Conservation (phyloP, 2,797 vertebrate species). For the Galago senegalensis region DNA sequence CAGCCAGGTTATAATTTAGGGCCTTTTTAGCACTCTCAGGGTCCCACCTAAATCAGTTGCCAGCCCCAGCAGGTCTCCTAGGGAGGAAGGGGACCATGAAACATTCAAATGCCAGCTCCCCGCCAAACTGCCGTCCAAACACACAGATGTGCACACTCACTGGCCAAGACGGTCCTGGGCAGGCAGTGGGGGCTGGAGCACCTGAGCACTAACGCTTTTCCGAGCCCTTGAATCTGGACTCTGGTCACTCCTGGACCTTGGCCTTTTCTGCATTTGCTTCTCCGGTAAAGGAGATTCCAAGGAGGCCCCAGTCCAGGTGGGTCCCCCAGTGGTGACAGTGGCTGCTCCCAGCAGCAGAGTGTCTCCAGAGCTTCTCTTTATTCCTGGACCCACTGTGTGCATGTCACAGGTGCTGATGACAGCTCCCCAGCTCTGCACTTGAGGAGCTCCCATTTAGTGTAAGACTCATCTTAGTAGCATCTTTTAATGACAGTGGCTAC, state of each 20-base stretch:
- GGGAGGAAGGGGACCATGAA: background rate
- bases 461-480: background rate
- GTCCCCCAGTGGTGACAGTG: background rate
- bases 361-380: background rate
- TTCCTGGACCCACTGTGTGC: background rate
- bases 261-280: background rate
- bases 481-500: background rate
- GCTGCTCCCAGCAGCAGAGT: background rate
- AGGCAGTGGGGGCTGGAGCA: background rate
- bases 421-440: background rate
- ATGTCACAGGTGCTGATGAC: background rate
- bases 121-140: background rate
- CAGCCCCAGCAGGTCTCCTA: background rate
- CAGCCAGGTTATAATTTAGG: background rate
- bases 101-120: background rate
- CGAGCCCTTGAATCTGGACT: background rate
- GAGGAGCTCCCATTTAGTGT: too few relatives aligned
- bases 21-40: background rate
- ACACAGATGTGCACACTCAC: background rate
- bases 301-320: background rate
- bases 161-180: background rate
- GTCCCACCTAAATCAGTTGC: background rate
- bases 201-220: background rate
- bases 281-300: background rate
- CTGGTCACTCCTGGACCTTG: background rate